These are phyloP conservation scores for Otolemur crassicaudatus DNA, from an alignment of 2,797 vertebrate species.

Conservation along the genomic window DNA sequence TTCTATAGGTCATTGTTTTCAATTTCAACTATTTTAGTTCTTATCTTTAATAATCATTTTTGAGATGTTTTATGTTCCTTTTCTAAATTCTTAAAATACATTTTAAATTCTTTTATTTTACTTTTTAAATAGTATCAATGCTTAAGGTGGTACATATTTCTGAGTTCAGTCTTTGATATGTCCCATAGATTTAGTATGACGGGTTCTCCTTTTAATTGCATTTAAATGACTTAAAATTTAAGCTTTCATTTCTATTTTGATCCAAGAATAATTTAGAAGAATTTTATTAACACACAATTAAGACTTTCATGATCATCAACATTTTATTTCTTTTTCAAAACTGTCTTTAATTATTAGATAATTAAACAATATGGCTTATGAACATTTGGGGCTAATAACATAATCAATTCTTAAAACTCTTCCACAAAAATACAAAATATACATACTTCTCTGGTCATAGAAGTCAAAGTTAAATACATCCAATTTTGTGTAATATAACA, in stretches of 20 bases:
- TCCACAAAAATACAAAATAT: not conserved
- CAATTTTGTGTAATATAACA: not conserved
- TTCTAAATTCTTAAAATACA: not conserved
- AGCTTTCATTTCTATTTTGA: conserved; percentile 4
- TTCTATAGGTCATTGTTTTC: not conserved
- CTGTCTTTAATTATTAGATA: not conserved
- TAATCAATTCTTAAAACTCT: not conserved
- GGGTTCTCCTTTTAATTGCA: not conserved
- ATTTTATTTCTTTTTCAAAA: not conserved
- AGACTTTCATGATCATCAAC: not conserved
- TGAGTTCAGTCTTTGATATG: not conserved
- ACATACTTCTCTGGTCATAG: not conserved
- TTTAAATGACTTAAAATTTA: not conserved
- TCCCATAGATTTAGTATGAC: not conserved
- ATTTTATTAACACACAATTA: not conserved
- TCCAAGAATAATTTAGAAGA: conserved; percentile 21
- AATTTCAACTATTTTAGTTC: not conserved
- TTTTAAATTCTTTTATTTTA: not conserved
- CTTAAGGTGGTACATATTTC: not conserved
- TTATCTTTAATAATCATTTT: conserved; percentile 1
- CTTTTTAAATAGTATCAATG: conserved; percentile 14
- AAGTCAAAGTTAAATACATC: conserved; percentile 18
- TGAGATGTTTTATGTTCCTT: not conserved
- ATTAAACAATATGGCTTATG: not conserved
- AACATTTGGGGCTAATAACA: not conserved